Evolutionary conservation across 2,797 vertebrate genomes (phyloP).

Genomic region (Xerus rutilus): DNA sequence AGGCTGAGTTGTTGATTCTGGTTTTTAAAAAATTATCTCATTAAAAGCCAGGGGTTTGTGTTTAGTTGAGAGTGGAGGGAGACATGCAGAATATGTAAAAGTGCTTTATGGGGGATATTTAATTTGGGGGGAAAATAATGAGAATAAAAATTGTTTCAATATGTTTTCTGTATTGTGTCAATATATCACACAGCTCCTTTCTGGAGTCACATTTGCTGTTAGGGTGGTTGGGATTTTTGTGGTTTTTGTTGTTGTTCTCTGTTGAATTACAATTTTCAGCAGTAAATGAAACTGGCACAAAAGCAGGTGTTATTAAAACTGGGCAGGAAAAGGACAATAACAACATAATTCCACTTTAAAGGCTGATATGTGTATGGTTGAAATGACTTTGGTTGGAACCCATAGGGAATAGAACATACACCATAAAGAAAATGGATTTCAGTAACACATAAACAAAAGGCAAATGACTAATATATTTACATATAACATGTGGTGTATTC

Average conservation of each 20-base stretch:
- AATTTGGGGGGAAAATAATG: conserved; percentile 84
- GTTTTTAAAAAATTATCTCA: conserved; percentile 83
- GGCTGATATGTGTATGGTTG: conserved; percentile 81
- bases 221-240: conserved; percentile 66
- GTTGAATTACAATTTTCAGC: conserved; percentile 86
- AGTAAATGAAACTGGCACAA: conserved; percentile 87
- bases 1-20: conserved; percentile 69
- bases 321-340: conserved; percentile 81
- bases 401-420: conserved; percentile 84
- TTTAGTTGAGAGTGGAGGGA: conserved; percentile 68
- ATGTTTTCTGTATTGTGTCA: conserved; percentile 86
- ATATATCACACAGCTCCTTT: conserved; percentile 85
- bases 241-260: conserved; percentile 78
- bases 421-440: conserved; percentile 89
- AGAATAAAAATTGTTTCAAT: conserved; percentile 87
- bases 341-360: conserved; percentile 86
- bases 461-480: conserved; percentile 91
- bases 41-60: conserved; percentile 83
- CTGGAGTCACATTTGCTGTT: conserved; percentile 77
- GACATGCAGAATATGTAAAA: conserved; percentile 79
- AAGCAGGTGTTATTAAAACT: conserved; percentile 88
- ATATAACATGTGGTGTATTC: conserved; percentile 90
- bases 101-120: conserved; percentile 84
- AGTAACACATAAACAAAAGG: conserved; percentile 90
- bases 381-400: conserved; percentile 85